A percentile compares a stretch with the other conserved stretches of the same genome.
Evolutionary conservation across 2,797 vertebrate species (phyloP).

Genomic region (Malurus splendens): DNA sequence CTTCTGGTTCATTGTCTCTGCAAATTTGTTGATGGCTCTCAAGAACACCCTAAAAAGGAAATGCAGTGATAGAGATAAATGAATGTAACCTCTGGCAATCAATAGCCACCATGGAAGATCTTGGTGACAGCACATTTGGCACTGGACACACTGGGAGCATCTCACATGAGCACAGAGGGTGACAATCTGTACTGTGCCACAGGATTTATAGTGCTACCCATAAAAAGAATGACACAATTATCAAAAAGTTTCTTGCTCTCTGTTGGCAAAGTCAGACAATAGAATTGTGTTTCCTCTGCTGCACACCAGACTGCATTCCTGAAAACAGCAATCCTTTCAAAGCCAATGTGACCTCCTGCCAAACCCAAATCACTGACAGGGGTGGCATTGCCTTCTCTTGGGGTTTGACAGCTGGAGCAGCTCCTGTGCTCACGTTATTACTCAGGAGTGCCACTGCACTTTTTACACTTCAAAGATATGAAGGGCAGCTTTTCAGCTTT

Average conservation of each 20-base stretch:
- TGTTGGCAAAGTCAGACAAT: neutral
- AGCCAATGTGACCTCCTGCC: neutral
- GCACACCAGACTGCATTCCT: neutral
- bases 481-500: neutral
- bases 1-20: slow-evolving; percentile 95
- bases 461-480: neutral
- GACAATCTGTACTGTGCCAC: neutral
- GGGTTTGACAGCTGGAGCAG: neutral
- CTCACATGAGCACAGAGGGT: neutral
- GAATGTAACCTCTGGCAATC: neutral
- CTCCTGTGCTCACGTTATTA: neutral
- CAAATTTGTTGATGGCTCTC: slow-evolving; percentile 94
- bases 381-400: neutral
- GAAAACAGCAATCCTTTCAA: neutral
- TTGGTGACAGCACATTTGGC: neutral
- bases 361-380: neutral
- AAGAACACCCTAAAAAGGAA: slow-evolving; percentile 84
- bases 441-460: neutral
- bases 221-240: neutral
- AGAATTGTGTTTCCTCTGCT: neutral
- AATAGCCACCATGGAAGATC: accelerated
- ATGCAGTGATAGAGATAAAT: neutral
- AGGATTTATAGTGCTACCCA: neutral
- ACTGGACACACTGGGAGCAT: neutral
- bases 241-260: neutral